phyloP scores from a whole-genome alignment of 2,797 vertebrate genomes.

The Hipposideros larvatus region DNA sequence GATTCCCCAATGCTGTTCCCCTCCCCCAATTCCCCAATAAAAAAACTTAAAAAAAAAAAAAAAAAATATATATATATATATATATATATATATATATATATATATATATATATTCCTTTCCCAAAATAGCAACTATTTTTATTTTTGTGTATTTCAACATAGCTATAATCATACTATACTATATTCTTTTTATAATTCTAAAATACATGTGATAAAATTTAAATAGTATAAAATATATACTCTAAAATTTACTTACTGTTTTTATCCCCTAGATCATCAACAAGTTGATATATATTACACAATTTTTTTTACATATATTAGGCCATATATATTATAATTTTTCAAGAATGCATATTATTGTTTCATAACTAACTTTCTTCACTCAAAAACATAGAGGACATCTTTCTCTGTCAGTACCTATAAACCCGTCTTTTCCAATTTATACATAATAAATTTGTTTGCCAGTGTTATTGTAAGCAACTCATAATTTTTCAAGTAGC shows the following conservation, averaged over 20 bases:
- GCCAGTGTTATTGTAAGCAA: background rate
- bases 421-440: slow-evolving; percentile 3
- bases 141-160: slow-evolving; percentile 25
- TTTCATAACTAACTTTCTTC: slow-evolving; percentile 10
- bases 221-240: background rate
- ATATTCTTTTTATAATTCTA: background rate
- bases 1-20: no score
- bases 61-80: background rate
- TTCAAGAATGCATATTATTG: background rate
- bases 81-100: background rate
- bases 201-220: background rate
- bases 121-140: background rate
- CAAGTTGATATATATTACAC: background rate
- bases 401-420: background rate
- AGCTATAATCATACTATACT: background rate
- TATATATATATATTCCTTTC: background rate
- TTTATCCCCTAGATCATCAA: background rate
- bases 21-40: no score
- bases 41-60: background rate
- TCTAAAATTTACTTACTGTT: background rate
- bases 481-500: slow-evolving; percentile 8
- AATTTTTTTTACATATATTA: background rate
- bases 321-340: background rate
- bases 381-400: background rate
- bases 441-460: slow-evolving; percentile 4